These are phyloP conservation scores for Ischnura elegans DNA, from an alignment of 2,888 invertebrate species.

Conservation along the genomic window DNA sequence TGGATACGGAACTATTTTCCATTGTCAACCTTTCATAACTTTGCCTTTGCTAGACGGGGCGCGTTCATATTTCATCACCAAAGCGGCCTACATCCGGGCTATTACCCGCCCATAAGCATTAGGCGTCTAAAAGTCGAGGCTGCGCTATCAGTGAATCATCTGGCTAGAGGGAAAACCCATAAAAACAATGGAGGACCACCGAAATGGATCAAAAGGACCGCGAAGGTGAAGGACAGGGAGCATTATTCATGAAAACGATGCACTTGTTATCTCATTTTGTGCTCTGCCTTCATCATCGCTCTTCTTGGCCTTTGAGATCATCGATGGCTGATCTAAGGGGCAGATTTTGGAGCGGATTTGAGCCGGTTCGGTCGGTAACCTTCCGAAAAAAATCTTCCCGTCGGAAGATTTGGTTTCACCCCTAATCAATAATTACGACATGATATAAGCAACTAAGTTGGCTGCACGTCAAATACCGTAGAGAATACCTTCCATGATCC, in stretches of 20 bases:
- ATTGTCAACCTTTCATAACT: not conserved
- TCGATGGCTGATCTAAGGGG: not conserved
- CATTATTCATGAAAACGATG: not conserved
- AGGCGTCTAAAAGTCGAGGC: conserved; percentile 4
- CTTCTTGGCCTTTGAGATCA: not conserved
- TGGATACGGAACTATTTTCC: not conserved
- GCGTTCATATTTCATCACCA: not conserved
- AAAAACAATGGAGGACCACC: conserved; percentile 39
- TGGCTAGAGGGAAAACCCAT: conserved; percentile 36
- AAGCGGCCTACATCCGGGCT: not conserved
- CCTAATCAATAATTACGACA: no score
- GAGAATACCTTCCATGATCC: no score
- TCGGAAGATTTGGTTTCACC: not conserved
- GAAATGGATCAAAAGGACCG: conserved; percentile 48
- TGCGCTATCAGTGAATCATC: not conserved
- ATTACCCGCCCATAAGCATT: not conserved
- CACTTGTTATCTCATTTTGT: not conserved
- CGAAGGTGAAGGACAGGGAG: not conserved
- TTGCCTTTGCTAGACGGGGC: not conserved
- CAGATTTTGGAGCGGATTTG: not conserved
- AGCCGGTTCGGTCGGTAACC: not conserved
- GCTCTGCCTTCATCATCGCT: not conserved
- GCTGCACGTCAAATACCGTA: no score
- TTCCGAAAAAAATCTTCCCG: not conserved
- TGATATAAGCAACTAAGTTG: no score